phyloP scores from a whole-genome alignment of 2,888 invertebrate genomes.

The Tethea ocularis region DNA sequence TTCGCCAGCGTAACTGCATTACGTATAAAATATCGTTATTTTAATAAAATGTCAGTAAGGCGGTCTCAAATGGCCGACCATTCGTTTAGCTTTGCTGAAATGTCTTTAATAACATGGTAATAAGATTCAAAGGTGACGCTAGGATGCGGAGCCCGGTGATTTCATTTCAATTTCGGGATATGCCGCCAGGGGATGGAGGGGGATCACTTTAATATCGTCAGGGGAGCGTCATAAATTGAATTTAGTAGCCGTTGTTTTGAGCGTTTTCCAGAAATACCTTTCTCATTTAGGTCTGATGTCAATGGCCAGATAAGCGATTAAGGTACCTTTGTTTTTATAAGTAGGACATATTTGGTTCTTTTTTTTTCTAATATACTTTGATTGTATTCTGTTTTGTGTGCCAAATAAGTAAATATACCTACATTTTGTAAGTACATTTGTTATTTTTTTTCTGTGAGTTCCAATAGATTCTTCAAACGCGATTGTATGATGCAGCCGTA shows the following conservation, averaged over 20 bases:
- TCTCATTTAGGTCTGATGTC: too few relatives aligned
- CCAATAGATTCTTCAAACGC: background rate
- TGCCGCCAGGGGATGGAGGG: background rate
- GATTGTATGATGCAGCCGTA: background rate
- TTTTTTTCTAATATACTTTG: too few relatives aligned
- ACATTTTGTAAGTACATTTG: background rate
- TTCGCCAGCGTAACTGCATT: background rate
- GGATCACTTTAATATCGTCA: slow-evolving; percentile 9
- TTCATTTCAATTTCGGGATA: slow-evolving; percentile 33
- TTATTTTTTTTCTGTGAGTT: background rate
- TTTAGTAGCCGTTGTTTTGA: background rate
- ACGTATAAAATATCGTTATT: background rate
- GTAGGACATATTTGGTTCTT: too few relatives aligned
- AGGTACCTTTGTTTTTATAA: too few relatives aligned
- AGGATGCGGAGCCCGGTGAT: slow-evolving; percentile 13
- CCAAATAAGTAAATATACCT: background rate
- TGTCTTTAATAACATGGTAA: slow-evolving; percentile 43
- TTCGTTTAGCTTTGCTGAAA: slow-evolving; percentile 5
- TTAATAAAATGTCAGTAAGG: slow-evolving; percentile 2
- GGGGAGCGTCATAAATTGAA: background rate
- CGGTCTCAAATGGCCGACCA: slow-evolving; percentile 3
- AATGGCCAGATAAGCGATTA: too few relatives aligned
- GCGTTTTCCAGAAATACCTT: too few relatives aligned
- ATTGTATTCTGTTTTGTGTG: too few relatives aligned
- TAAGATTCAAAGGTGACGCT: slow-evolving; percentile 25